phyloP scores from a whole-genome alignment of 2,888 invertebrate genomes.

The Dryobota labecula region DNA sequence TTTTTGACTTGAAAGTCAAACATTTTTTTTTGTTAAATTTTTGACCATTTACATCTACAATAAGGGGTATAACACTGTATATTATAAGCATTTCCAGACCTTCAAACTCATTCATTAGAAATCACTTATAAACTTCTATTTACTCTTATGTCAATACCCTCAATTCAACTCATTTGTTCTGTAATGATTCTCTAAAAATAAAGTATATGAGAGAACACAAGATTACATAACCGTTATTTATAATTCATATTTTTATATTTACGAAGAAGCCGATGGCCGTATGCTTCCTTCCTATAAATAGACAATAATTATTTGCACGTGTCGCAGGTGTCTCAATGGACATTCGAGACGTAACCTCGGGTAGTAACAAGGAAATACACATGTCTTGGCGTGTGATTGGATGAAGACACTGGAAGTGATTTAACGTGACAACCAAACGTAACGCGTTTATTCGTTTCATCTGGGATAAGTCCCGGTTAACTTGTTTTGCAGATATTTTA shows the following conservation, averaged over 20 bases:
- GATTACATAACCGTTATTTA: neutral
- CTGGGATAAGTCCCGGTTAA: neutral
- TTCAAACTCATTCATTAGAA: constrained; percentile 12
- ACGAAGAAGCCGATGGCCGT: neutral
- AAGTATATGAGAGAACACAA: neutral
- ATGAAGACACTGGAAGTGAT: constrained; percentile 3
- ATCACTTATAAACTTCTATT: constrained; percentile 22
- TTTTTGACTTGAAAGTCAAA: neutral
- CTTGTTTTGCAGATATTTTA: neutral
- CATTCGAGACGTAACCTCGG: neutral
- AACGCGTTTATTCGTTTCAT: neutral
- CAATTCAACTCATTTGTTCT: constrained; percentile 8
- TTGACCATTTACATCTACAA: neutral
- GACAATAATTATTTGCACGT: constrained; percentile 15
- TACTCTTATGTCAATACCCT: constrained; percentile 21
- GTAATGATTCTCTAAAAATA: constrained; percentile 12
- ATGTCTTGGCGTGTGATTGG: neutral
- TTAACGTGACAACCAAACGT: neutral
- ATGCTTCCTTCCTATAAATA: constrained; percentile 1
- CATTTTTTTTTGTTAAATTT: neutral
- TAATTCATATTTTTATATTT: neutral
- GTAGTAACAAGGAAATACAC: constrained; percentile 2
- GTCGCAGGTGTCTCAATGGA: neutral
- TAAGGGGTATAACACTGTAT: neutral
- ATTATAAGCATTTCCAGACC: constrained; percentile 11